Base-by-base conservation (phyloP, 2,113 vertebrate genomes). In the Apodemus sylvaticus region DNA sequence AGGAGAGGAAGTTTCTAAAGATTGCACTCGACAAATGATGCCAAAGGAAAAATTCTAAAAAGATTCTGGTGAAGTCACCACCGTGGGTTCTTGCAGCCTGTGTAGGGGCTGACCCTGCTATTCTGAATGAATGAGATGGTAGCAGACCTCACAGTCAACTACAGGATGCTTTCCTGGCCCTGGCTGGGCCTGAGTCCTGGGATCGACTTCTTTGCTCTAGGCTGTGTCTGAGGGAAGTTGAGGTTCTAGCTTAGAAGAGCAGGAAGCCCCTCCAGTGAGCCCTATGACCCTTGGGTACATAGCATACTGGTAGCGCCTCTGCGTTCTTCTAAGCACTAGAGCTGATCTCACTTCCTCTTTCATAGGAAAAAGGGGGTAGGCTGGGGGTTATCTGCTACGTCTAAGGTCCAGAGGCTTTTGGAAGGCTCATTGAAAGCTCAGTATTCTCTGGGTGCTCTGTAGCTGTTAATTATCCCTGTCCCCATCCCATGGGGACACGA, bases 291-390 rank as follows among this genome's bases (percentile, higher is more conserved):
- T 73, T 83, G 39, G 4, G 29, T 53, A 83, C 17, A 11, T 34
- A 26, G 39, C 76, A 36, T 29, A 48, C 26, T 60, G 66, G 62
- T 70, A 64, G 9, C 20, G 64, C 29, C 53, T 14, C 60, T 94
- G 94, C 83, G 83, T 92, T 97, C 97, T 83, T 92, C 94, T 92
- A 31, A 85, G 34, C 83, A 45, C 68, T 92, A 29, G 64, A 36
- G 31, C 48, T 89, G 13, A 17, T 94, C 94, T 96, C 82, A 85
- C 78, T 97, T 97, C 96, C 92, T 95, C 91, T 98, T 98, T 97
- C 91, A 0, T 62, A 45, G 91, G 62, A 93, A 89, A 71, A 71
- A 31, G 48, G 17, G 3, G 86, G 36, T 2, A 5, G 1, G 9
- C 36, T 3, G 34, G 82, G 22, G 20, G 36, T 55, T 51, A 78